Evolutionary conservation across 2,797 vertebrate species (phyloP).

Genomic region (Muraenolepis orangiensis): DNA sequence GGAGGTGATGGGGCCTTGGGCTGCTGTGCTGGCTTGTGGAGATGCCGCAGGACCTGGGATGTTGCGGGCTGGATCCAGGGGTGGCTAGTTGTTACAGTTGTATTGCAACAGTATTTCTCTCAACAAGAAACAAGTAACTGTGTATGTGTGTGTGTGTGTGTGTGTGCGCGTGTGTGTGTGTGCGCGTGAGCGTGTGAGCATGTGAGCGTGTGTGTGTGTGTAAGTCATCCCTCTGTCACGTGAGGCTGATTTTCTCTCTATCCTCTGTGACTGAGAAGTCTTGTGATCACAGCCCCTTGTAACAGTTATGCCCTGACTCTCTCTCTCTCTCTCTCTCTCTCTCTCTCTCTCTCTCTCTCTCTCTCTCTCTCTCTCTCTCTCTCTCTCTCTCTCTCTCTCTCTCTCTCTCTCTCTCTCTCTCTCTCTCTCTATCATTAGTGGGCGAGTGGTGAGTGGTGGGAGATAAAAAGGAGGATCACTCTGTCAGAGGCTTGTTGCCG

Average conservation of each 20-base stretch:
- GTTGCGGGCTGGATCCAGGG: too few relatives aligned
- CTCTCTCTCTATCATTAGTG: not conserved
- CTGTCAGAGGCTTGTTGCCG: conserved; percentile 47
- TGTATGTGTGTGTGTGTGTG: conserved; percentile 2
- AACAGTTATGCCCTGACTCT: conserved; percentile 5
- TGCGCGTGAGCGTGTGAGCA: not conserved
- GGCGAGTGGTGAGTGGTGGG: conserved; percentile 23
- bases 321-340: not conserved
- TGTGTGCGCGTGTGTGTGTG: not conserved
- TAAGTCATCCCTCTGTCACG: conserved; percentile 47
- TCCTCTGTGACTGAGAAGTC: conserved; percentile 47
- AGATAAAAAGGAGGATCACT: conserved; percentile 37
- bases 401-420: not conserved
- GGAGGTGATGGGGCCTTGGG: too few relatives aligned
- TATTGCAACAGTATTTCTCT: not conserved
- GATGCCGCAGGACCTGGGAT: too few relatives aligned
- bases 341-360: not conserved
- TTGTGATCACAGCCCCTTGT: conserved; percentile 50
- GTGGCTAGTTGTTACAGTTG: conserved; percentile 35
- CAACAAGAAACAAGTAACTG: too few relatives aligned
- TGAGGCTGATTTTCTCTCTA: conserved; percentile 47
- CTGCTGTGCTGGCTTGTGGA: too few relatives aligned
- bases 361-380: not conserved
- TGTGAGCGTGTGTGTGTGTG: not conserved
- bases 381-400: conserved; percentile 2